Evolutionary conservation across 2,797 vertebrate genomes (phyloP).

Genomic region (Enteromius mattozi): DNA sequence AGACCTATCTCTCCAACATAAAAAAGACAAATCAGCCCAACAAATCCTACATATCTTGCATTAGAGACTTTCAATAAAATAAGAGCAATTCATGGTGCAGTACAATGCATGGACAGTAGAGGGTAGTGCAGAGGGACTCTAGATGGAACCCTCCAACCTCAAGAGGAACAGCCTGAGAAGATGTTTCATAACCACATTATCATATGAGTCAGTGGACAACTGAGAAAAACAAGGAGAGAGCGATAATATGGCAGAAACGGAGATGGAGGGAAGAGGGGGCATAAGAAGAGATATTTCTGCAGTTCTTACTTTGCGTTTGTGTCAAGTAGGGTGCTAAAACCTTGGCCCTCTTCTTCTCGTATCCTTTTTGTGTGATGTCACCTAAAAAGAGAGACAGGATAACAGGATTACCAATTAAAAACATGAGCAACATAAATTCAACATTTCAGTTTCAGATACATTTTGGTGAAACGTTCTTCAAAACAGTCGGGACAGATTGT

Average conservation of each 20-base stretch:
- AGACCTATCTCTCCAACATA: neutral
- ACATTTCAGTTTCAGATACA: neutral
- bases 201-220: constrained; percentile 51
- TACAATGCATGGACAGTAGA: constrained; percentile 28
- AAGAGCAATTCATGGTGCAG: neutral
- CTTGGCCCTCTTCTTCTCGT: constrained; percentile 97
- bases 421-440: neutral
- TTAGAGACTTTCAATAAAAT: neutral
- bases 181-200: constrained; percentile 56
- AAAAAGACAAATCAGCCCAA: neutral
- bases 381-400: constrained; percentile 74
- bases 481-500: neutral
- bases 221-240: constrained; percentile 34
- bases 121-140: constrained; percentile 34
- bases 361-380: constrained; percentile 98
- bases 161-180: constrained; percentile 45
- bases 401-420: constrained; percentile 56
- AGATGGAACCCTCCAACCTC: constrained; percentile 30
- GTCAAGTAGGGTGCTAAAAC: constrained; percentile 90
- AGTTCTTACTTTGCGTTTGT: constrained; percentile 84
- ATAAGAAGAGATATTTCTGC: neutral
- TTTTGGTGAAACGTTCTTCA: neutral
- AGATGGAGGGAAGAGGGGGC: neutral
- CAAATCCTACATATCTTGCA: neutral
- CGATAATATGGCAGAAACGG: constrained; percentile 16